Base-by-base conservation (phyloP, 2,888 invertebrate species). In the Callosobruchus maculatus region DNA sequence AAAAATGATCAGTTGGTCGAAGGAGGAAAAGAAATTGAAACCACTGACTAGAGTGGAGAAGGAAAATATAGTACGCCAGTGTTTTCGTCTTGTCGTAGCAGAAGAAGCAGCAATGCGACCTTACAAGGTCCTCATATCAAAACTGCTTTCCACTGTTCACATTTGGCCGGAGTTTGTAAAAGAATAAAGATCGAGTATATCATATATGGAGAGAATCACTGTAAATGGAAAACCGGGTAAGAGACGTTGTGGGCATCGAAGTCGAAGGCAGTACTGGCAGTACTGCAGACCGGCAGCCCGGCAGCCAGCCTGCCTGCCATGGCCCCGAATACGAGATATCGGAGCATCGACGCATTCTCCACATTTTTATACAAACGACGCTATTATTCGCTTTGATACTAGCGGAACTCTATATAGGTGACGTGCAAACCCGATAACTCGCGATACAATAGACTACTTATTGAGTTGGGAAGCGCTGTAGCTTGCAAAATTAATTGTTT, bases 141-240 rank as follows among this genome's bases (percentile, higher is more conserved):
- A 81, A 78, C 78, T 78, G 78, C 79, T 78, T 78, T 79, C 78
- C 78, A 71, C 84, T 83, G 78, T 76, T 80, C 85, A 83, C 85
- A 85, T 86, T 85, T 85, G 84, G 85, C 82, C 83, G 82, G 68
- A 68, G 68, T 68, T 68, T 87, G 86, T 86, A 86, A 86, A 86
- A 87, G 86, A 87, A 87, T 87, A 87, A 87, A 86, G 86, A 87
- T 87, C 87, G 86, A 86, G 86, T 87, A 87, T 86, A 87, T 87
- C 87, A 86, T 87, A 87, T 87, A 87, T 87, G 87, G 87, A 84
- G 83, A 86, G 85, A 87, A 87, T 87, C 87, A 87, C 87, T 87
- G 87, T 87, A 87, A 87, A 87, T 87, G 87, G 87, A 86, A 85
- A 87, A 87, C 85, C 87, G 86, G 71, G 71, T 71, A 71, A 71